These are phyloP conservation scores for Nowickia ferox DNA, from an alignment of 2,888 invertebrate species.

Conservation along the genomic window DNA sequence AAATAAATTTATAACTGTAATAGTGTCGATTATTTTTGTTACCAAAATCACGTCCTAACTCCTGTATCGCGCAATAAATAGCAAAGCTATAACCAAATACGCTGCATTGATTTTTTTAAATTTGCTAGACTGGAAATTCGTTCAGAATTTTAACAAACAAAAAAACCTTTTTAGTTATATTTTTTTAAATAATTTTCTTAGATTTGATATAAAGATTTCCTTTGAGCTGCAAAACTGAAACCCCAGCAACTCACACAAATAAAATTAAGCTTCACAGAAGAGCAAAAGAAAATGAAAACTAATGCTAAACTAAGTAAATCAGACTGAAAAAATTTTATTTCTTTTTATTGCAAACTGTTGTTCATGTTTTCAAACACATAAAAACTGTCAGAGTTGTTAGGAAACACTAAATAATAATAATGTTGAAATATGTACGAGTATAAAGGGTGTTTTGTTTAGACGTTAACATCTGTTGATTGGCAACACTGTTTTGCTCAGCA, in stretches of 20 bases:
- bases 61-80: no score
- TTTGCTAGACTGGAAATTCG: constrained; percentile 30
- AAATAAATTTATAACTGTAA: no score
- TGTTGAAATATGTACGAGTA: constrained; percentile 26
- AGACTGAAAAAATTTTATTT: constrained; percentile 18
- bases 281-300: background rate
- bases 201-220: constrained; percentile 55
- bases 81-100: no score
- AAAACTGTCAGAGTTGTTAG: constrained; percentile 47
- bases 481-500: no score
- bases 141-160: background rate
- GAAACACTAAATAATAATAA: constrained; percentile 43
- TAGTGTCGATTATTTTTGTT: no score
- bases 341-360: constrained; percentile 42
- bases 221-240: constrained; percentile 32
- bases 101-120: background rate
- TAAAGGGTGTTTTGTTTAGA: no score
- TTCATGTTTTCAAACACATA: constrained; percentile 45
- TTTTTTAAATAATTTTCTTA: constrained; percentile 24
- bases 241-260: background rate
- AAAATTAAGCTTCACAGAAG: background rate
- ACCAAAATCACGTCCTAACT: no score
- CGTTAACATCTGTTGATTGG: no score
- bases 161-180: constrained; percentile 17
- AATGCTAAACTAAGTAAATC: constrained; percentile 11